Evolutionary conservation across 2,888 invertebrate genomes (phyloP), one percentile per base, ranked within the genome.

Genomic region (Reticulitermes lucifugus): DNA sequence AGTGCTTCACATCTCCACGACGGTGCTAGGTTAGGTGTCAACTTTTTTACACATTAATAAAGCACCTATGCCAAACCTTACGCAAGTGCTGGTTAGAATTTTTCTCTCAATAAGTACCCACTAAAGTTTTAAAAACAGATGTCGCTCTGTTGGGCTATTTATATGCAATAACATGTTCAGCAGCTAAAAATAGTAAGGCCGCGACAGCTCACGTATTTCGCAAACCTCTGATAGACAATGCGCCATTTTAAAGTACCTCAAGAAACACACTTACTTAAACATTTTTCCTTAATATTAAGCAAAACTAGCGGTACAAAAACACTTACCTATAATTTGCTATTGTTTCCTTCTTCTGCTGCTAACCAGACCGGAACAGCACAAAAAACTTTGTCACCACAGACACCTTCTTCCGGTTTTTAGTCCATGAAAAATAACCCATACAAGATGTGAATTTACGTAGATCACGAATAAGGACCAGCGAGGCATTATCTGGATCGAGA

Each of bases 41-140:
- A 55, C 18, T 55, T 55, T 55, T 18, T 55, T 55, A 6, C 60
- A 60, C 60, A 7, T 60, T 60, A 60, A n/a, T 6, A 60, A 12
- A 14, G 22, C 25, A 55, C 25, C 0, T 25, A 65, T 65, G 10
- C n/a, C 6, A 65, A 65, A 65, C 6, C 60, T 5, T 1, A 60
- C 1, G 22, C 55, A 55, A 12, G 12, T 55, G 14, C 14, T 18
- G 55, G 14, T 18, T 18, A 25, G n/a, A 65, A 9, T 25, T 65
- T 41, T 41, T 70, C 70, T 25, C 51, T 51, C 10, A 81, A 81
- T 35, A 70, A 55, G 43, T 43, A 18, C 18, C 18, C 71, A 43
- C 71, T 83, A n/a, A n/a, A 70, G 43, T 83, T 83, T 46, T 65
- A n/a, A 82, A 82, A 46, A 43, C n/a, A 83, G 77, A 77, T 77